Evolutionary conservation across 2,113 vertebrate species (phyloP), one percentile per base, ranked within the genome.

Genomic region (Myotis davidii): DNA sequence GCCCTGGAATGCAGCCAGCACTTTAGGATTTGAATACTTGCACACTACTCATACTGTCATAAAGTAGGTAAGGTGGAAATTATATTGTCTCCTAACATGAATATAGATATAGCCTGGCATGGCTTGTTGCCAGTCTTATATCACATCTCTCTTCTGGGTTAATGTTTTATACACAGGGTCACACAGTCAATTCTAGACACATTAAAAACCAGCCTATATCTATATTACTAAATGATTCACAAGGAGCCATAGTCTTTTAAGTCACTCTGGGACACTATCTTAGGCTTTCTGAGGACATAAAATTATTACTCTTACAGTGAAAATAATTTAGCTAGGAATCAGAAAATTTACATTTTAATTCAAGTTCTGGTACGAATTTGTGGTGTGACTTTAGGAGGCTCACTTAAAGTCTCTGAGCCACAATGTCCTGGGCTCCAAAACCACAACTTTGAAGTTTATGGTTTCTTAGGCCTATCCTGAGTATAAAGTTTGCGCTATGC

Each of bases 151-250:
- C 39, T 77, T 70, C 50, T 50, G 50, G 25, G 52, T 91, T 91
- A 86, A 81, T 76, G 12, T 56, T 93, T 94, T 89, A 39, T 83
- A 90, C 5, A 34, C 11, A 84, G 34, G 25, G 65, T 23, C 65
- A 48, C 20, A 34, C 8, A 61, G 52, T 91, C 52, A 91, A 52
- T 94, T 81, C 25, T 52, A 77, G 48, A 37, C 27, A 73, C 74
- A 32, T 89, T 90, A 90, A 84, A 90, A 90, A 13, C 1, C 9
- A 86, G 16, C 9, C 83, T 81, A 81, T 86, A 88, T 95, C 54
- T 85, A 5, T 93, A 79, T 87, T 92, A 77, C 39, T 89, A 82
- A 90, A 77, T 87, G 37, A 90, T 84, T 93, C 83, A 81, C 14
- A 70, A 83, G 34, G 6, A 91, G 7, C 5, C 25, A 69, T 4